These are phyloP conservation scores for Cataglyphis rosenhaueri DNA, from an alignment of 2,888 invertebrate species.

Conservation along the genomic window DNA sequence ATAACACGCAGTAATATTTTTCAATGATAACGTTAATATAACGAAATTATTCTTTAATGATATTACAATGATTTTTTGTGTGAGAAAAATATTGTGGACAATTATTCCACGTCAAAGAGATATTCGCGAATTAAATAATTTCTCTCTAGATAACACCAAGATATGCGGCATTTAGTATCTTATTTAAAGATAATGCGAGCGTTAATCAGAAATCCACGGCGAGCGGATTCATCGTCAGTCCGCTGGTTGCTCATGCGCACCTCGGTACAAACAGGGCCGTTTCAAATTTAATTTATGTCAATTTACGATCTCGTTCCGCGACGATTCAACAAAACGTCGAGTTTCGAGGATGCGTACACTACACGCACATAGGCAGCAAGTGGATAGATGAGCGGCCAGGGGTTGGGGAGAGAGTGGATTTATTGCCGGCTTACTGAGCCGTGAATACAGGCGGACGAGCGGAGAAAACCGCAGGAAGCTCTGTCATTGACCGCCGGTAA, in stretches of 20 bases:
- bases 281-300: conserved; percentile 77
- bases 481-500: conserved; percentile 77
- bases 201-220: conserved; percentile 18
- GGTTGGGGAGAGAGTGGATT: conserved; percentile 70
- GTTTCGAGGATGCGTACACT: conserved; percentile 51
- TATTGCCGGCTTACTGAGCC: conserved; percentile 77
- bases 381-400: conserved; percentile 59
- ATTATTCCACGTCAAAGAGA: neutral
- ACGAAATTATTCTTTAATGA: neutral
- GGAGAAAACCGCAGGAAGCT: conserved; percentile 79
- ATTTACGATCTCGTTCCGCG: conserved; percentile 74
- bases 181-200: conserved; percentile 14
- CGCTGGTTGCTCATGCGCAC: neutral
- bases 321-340: conserved; percentile 71
- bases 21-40: neutral
- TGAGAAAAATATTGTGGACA: neutral
- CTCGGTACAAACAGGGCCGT: conserved; percentile 67
- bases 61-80: neutral
- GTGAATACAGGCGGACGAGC: conserved; percentile 76
- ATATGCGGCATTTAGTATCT: neutral
- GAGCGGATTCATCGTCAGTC: neutral
- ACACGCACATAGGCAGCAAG: conserved; percentile 55
- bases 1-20: neutral
- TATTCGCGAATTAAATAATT: neutral
- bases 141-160: neutral